Evolutionary conservation across 2,113 vertebrate species (phyloP).

Genomic region (Apus apus): DNA sequence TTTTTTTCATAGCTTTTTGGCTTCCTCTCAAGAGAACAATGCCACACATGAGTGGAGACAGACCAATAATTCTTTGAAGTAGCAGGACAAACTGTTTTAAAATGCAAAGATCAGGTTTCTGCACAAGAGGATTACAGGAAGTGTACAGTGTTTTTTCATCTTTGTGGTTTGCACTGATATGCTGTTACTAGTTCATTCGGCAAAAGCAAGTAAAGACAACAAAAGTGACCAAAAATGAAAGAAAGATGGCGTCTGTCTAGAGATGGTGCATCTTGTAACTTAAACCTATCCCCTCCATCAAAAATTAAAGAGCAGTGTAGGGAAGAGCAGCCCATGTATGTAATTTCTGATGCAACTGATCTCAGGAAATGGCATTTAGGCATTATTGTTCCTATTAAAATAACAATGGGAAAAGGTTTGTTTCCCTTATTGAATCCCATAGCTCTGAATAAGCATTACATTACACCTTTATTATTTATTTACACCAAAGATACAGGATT

Average conservation of each 20-base stretch:
- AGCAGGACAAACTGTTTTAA: neutral
- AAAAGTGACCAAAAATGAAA: neutral
- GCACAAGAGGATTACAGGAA: neutral
- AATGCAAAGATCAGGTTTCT: slow-evolving; percentile 12
- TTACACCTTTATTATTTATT: neutral
- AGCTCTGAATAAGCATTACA: neutral
- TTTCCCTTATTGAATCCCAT: neutral
- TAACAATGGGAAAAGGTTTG: neutral
- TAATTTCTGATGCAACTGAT: too few relatives aligned
- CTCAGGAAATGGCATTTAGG: neutral
- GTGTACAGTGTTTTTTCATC: neutral
- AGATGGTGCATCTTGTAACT: neutral
- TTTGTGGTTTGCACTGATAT: neutral
- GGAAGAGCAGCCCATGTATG: too few relatives aligned
- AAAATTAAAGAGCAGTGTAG: neutral
- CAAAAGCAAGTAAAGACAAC: neutral
- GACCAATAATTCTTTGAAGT: slow-evolving; percentile 5
- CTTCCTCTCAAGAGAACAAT: neutral
- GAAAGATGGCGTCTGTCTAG: neutral
- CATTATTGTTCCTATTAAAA: neutral
- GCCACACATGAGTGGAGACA: neutral
- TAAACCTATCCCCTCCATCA: neutral
- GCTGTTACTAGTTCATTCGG: neutral
- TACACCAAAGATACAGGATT: neutral
- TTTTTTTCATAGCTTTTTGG: neutral